Evolutionary conservation across 1,140 invertebrate genomes (phyloP).

Genomic region (Drosophila melanica): DNA sequence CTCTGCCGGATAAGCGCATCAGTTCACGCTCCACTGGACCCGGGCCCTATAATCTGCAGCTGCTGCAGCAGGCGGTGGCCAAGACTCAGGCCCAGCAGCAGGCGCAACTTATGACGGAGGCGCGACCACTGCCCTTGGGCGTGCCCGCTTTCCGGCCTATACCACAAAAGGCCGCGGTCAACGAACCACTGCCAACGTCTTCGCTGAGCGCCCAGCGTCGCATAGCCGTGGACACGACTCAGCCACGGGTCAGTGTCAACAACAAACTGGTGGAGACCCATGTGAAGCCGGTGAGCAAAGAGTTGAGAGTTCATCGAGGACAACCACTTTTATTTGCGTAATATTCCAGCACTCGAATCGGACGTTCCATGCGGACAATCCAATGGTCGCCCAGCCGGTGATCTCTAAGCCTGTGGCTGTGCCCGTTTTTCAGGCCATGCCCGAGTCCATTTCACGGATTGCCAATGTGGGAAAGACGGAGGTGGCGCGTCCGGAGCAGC

Average conservation of each 20-base stretch:
- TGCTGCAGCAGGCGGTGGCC: conserved; percentile 50
- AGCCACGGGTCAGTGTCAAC: conserved; percentile 75
- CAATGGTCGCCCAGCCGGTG: conserved; percentile 63
- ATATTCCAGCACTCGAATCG: conserved; percentile 66
- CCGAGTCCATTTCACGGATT: conserved; percentile 85
- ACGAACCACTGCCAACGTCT: conserved; percentile 14
- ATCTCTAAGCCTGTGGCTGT: conserved; percentile 75
- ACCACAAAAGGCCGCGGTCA: conserved; percentile 85
- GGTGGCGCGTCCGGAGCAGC: conserved; percentile 40
- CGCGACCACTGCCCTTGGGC: conserved; percentile 85
- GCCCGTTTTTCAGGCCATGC: conserved; percentile 82
- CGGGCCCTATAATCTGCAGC: conserved; percentile 57
- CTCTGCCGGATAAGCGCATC: conserved; percentile 68
- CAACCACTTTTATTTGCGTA: background rate
- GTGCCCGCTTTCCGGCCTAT: conserved; percentile 91
- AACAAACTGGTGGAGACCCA: conserved; percentile 66
- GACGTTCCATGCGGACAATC: conserved; percentile 77
- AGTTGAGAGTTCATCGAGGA: background rate
- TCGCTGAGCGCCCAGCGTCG: conserved; percentile 54
- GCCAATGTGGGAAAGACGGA: conserved; percentile 70
- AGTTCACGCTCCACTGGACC: conserved; percentile 67
- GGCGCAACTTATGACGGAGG: conserved; percentile 84
- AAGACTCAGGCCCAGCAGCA: conserved; percentile 36
- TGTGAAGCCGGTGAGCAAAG: conserved; percentile 49
- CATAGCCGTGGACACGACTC: conserved; percentile 70